Evolutionary conservation across 2,797 vertebrate genomes (phyloP), one percentile per base, ranked within the genome.

Genomic region (Chelidonichthys spinosus): DNA sequence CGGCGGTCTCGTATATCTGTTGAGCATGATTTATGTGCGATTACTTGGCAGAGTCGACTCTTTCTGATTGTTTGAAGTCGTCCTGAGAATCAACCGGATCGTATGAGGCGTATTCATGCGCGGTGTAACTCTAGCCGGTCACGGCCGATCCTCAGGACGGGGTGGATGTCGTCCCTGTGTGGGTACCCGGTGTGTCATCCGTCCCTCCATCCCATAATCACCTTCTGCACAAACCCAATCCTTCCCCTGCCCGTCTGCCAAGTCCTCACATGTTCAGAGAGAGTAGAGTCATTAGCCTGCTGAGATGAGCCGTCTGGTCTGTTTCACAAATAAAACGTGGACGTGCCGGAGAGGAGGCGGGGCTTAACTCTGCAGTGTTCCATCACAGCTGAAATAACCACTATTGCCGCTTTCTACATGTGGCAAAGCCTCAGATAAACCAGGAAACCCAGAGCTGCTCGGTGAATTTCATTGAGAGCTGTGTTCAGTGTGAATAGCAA

Each of bases 141-240:
- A 90, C 46, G 80, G 90, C 74, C 74, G 65, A 83, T 90, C 84
- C 69, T 89, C 72, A 83, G 78, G 79, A 77, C 68, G 46, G 79
- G 79, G 71, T 63, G 78, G 75, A 81, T 91, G 87, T 89, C 90
- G 83, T 85, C 88, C 75, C 77, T 69, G 76, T 69, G 55, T 76
- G 62, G 84, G 87, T 74, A 72, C 71, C 82, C 78, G 80, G 77
- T 86, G 80, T 87, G 81, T 87, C 86, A 69, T 69, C 76, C 74
- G 82, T 89, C 87, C 83, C 84, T 82, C 86, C 89, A 89, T 91
- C 90, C 82, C 85, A 87, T 93, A 92, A 94, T 92, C 90, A 91
- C 89, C 87, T 89, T 87, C 82, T 81, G 85, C 76, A 68, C 87
- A 89, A 25, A 87, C 81, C 84, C 80, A 88, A 80, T 87, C 83